Evolutionary conservation across 2,113 vertebrate species (phyloP), one percentile per base, ranked within the genome.

Genomic region (Eublepharis macularius): DNA sequence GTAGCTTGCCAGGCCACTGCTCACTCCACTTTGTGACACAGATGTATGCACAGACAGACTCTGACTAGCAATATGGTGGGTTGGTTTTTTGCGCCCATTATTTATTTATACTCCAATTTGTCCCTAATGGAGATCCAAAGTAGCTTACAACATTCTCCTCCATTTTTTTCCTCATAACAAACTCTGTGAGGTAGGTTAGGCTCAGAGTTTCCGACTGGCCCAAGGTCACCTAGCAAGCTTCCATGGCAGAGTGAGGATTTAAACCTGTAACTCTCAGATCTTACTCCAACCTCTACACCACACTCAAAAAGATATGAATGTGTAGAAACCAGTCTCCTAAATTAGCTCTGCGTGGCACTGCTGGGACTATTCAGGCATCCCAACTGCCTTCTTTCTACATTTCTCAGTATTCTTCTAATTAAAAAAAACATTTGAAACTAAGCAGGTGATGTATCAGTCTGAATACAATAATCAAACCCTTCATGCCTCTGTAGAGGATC

Each of bases 271-370:
- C 60, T 29, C 60, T 21, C 26, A 63, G 24, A 63, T 63, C 29
- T 26, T 29, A 29, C 24, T 63, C 60, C 26, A 63, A 24, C 24
- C 24, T 29, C 16, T 63, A 4, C 16, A 32, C 19, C 45, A 32
- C 14, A 24, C 49, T n/a, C 49, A 79, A 32, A 41, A 19, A 16
- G 19, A 45, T 76, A 24, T 51, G 60, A 39, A 36, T 84, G 69
- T 5, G 32, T 78, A 65, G 76, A 84, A 85, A 85, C 6, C 36
- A 51, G 17, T 36, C 82, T 83, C 82, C 41, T 49, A 76, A 76
- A 69, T 41, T 66, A 41, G 74, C 83, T 29, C 29, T 68, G 32
- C 57, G 10, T 66, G 72, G 41, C 60, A 76, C 4, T 41, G 66
- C 32, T 72, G 39, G 45, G 54, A 76, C 45, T 14, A 7, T 41